Percentiles rank a stretch among this genome's conserved stretches.
Evolutionary conservation across 2,113 vertebrate species (phyloP).

Genomic region (Gadus macrocephalus): DNA sequence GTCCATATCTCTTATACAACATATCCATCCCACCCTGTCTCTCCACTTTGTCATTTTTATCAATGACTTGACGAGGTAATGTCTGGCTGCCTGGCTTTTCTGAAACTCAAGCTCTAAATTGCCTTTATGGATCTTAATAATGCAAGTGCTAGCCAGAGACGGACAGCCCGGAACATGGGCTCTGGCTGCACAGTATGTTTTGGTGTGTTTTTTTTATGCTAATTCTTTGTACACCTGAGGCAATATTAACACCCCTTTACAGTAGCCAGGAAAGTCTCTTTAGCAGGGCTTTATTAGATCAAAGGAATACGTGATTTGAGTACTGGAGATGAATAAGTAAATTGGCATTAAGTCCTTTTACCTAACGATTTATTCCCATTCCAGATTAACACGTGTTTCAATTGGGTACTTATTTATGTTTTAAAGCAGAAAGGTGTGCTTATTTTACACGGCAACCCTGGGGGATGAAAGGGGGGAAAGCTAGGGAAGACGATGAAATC

Average conservation of each 20-base stretch:
- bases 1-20: constrained; percentile 30
- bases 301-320: constrained; percentile 5
- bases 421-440: not conserved
- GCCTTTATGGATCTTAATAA: constrained; percentile 20
- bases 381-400: not conserved
- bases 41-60: constrained; percentile 29
- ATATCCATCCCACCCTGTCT: constrained; percentile 19
- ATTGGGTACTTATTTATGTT: not conserved
- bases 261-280: not conserved
- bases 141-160: constrained; percentile 6
- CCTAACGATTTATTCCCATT: not conserved
- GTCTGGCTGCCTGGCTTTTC: constrained; percentile 5
- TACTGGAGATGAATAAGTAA: constrained; percentile 9
- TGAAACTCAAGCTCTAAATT: constrained; percentile 8
- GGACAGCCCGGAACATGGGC: constrained; percentile 4
- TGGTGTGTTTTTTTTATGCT: constrained; percentile 8
- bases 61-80: constrained; percentile 29
- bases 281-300: constrained; percentile 4
- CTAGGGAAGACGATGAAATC: not conserved
- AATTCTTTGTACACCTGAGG: constrained; percentile 11
- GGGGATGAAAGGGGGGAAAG: not conserved
- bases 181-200: not conserved
- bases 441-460: constrained; percentile 3
- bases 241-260: constrained; percentile 15
- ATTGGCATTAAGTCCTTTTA: constrained; percentile 2